phyloP scores from a whole-genome alignment of 1,140 invertebrate species.

The Leptinotarsa lineolata region DNA sequence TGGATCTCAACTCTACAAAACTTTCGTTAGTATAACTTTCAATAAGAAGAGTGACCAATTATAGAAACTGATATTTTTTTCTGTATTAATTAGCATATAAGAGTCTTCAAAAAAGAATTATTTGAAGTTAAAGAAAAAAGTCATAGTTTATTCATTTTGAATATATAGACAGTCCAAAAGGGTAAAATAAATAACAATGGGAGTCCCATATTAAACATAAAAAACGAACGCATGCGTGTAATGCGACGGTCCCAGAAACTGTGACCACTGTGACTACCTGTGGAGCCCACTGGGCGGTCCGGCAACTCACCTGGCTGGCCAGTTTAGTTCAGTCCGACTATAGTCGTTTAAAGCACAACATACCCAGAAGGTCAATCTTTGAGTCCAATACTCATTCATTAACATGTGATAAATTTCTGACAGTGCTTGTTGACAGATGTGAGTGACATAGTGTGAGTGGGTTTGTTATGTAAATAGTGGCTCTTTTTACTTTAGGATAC shows the following conservation, averaged over 20 bases:
- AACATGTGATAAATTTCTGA: conserved; percentile 15
- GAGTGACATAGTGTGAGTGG: conserved; percentile 19
- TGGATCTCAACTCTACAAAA: too few species aligned
- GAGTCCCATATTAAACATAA: not conserved
- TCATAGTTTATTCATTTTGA: too few species aligned
- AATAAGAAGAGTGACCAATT: too few species aligned
- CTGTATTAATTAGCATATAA: too few species aligned
- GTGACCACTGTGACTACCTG: conserved; percentile 24
- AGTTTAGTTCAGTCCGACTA: conserved; percentile 22
- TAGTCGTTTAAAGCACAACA: conserved; percentile 21
- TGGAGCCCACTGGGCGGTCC: conserved; percentile 26
- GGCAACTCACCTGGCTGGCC: conserved; percentile 24
- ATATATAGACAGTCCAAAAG: not conserved
- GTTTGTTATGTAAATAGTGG: conserved; percentile 19
- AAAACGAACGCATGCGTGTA: conserved; percentile 28
- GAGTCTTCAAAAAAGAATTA: too few species aligned
- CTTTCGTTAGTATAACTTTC: too few species aligned
- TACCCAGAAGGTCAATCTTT: conserved; percentile 21
- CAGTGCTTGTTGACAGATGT: conserved; percentile 22
- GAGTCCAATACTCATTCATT: conserved; percentile 18
- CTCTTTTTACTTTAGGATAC: conserved; percentile 9
- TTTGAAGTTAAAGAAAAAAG: too few species aligned
- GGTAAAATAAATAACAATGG: conserved; percentile 21
- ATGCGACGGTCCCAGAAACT: conserved; percentile 21
- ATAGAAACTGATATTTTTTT: too few species aligned